Evolutionary conservation across 2,113 vertebrate species (phyloP), one percentile per base, ranked within the genome.

Genomic region (Manacus vitellinus): DNA sequence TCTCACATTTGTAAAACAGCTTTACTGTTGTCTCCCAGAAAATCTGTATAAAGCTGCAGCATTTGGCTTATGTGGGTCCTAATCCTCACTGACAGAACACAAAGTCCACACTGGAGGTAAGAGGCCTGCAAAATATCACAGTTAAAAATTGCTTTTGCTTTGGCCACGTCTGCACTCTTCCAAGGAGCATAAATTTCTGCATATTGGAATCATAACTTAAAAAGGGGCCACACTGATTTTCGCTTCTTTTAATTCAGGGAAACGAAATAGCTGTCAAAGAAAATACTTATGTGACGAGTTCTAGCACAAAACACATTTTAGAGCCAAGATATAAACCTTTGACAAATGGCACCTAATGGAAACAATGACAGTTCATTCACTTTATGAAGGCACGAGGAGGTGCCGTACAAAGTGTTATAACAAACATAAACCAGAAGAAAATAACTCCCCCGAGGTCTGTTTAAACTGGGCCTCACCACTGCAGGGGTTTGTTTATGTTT

Each of bases 321-420:
- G 28, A 91, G 92, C 35, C 5, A 47, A 94, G 86, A 70, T 30
- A 92, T 66, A 92, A 95, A 92, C 47, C 77, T 79, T 41, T 91
- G 77, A 94, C 87, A 89, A 94, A 94, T 66, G 70, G 37, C 68
- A 91, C 70, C 80, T 89, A 61, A 91, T 47, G 88, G 88, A 92
- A 95, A 85, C 43, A 58, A 23, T 62, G 94, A 94, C 92, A 94
- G 83, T 68, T 91, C 61, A 43, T 87, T 94, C 62, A 58, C 62
- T 51, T 84, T 30, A 49, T 7, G 51, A 82, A 67, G 79, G 80
- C 62, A 37, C 13, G 14, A 22, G 8, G 88, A 94, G 88, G 85
- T 74, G 81, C 77, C 85, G 49, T 28, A 89, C 49, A 83, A 96
- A 47, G 74, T 74, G 39, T 56, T 71, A 5, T 24, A 77, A 52